Percentiles rank a stretch among this genome's conserved stretches.
Evolutionary conservation across 2,888 invertebrate species (phyloP).

Genomic region (Cryptocheilus praepositus): DNA sequence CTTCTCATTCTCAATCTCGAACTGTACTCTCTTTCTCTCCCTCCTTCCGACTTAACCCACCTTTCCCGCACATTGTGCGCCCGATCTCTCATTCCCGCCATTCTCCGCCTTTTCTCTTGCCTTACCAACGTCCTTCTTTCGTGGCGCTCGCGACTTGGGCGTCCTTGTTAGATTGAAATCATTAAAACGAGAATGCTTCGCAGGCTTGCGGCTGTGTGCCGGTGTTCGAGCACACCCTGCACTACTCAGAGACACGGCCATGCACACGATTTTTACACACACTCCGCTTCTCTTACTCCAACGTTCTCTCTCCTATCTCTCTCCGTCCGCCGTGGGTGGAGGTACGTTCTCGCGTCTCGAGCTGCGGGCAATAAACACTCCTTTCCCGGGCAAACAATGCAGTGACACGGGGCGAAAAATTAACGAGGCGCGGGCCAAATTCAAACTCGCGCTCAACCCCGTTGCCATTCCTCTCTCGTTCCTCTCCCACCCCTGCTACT

Average conservation of each 20-base stretch:
- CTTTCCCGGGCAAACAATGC: constrained; percentile 57
- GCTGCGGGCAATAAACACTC: constrained; percentile 57
- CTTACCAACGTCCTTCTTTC: background rate
- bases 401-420: constrained; percentile 62
- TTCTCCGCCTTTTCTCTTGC: background rate
- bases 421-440: constrained; percentile 61
- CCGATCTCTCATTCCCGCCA: background rate
- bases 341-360: constrained; percentile 46
- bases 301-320: background rate
- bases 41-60: background rate
- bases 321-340: constrained; percentile 22
- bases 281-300: background rate
- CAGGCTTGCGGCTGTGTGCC: constrained; percentile 28
- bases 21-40: no score
- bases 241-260: background rate
- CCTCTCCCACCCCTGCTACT: background rate
- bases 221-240: constrained; percentile 16
- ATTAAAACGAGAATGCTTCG: constrained; percentile 55
- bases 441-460: constrained; percentile 42
- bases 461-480: constrained; percentile 14
- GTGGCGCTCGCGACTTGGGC: constrained; percentile 33
- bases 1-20: no score
- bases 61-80: background rate
- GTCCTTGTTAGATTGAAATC: constrained; percentile 58
- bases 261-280: no score